Base-by-base conservation (phyloP, 2,888 invertebrate genomes). In the Neoaliturus tenellus region DNA sequence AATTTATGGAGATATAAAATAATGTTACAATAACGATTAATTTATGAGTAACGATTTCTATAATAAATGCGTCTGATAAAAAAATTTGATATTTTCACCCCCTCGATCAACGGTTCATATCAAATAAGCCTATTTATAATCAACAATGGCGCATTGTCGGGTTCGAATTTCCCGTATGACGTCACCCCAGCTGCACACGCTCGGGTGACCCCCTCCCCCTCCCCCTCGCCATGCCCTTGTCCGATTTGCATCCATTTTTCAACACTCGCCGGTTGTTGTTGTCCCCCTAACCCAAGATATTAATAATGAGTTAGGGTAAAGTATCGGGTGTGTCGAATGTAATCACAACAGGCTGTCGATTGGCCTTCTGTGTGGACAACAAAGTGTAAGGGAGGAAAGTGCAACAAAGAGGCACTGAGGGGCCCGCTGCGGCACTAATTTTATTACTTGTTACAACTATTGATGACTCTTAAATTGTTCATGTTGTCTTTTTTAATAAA, bases 301-400 rank as follows among this genome's bases (percentile, higher is more conserved):
- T 78, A 78, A 78, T 78, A 78, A 78, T 78, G 78, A 78, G 78
- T 51, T 78, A 78, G 78, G 78, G 78, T 78, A 78, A 78, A 78
- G 55, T 78, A 78, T 78, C 78, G 78, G 78, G 78, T 55, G 78
- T 78, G 78, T 78, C 78, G 78, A 78, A 78, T 78, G 78, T 78
- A 78, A 78, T 78, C 78, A 55, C 55, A 31, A 35, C 75, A 39
- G 75, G 75, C 41, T 8, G 48, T 28, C 31, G 78, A 78, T 78
- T 78, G 78, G 55, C 78, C 78, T 55, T 17, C 48, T 78, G 78
- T 55, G 12, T 35, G 78, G 78, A 2, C 55, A 14, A 55, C 78
- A 78, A 78, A 78, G 48, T 28, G 31, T 35, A 31, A 20, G 31
- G 20, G 55, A 23, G 23, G 55, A 31, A n/a, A n/a, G n/a, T n/a